Conservation (phyloP, 2,797 vertebrate genomes). For the Chaetodon trifasciatus region DNA sequence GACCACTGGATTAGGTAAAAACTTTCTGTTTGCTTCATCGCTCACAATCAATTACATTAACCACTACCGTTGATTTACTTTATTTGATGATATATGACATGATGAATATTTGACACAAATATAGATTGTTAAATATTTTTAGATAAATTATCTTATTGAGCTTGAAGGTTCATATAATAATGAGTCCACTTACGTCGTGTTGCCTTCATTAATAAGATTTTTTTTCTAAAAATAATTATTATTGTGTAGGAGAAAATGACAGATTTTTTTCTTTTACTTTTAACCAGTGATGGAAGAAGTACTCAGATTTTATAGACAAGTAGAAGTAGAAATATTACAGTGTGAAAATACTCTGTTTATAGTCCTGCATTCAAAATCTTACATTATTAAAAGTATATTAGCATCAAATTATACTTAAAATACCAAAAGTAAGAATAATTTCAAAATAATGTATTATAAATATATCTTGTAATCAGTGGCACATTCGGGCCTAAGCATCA, state of each 20-base stretch:
- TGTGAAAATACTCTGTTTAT: background rate
- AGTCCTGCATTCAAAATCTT: background rate
- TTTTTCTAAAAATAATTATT: background rate
- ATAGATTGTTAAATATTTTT: no score
- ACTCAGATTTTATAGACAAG: background rate
- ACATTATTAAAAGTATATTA: no score
- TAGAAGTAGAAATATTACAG: no score
- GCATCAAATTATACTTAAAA: no score
- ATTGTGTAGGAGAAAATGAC: background rate
- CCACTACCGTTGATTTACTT: background rate
- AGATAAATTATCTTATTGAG: background rate
- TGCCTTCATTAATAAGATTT: background rate
- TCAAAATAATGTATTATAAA: no score
- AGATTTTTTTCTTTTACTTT: background rate
- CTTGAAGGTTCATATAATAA: background rate
- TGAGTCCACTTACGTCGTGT: background rate
- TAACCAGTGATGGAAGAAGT: background rate
- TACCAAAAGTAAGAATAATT: no score
- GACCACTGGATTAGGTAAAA: constrained; percentile 81
- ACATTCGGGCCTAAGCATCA: no score
- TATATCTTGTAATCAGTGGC: no score
- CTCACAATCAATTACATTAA: background rate
- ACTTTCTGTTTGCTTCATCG: background rate
- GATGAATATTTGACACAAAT: background rate
- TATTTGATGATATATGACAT: background rate